A percentile compares a stretch with the other conserved stretches of the same genome.
Conservation (phyloP, 2,888 invertebrate genomes). For the Ophioninae sp. region DNA sequence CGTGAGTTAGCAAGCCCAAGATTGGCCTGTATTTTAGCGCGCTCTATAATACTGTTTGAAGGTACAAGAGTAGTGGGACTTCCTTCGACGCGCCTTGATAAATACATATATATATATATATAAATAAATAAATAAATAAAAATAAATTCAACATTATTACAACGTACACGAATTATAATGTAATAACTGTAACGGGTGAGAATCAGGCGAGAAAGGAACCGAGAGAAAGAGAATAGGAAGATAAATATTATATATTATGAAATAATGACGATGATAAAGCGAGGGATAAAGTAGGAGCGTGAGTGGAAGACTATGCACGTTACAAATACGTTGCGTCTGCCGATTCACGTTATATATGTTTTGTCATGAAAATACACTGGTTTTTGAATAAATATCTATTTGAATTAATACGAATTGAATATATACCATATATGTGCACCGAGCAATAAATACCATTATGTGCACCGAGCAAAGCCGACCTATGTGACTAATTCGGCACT, state of each 20-base stretch:
- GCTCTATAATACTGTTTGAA: background rate
- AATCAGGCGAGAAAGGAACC: conserved; percentile 54
- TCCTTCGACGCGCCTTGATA: background rate
- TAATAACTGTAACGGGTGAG: conserved; percentile 67
- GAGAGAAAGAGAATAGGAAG: conserved; percentile 64
- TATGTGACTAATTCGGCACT: no score
- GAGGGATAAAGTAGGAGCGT: conserved; percentile 67
- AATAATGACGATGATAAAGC: conserved; percentile 55
- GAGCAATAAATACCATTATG: background rate
- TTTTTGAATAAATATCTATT: conserved; percentile 80
- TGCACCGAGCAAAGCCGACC: background rate
- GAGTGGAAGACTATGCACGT: conserved; percentile 70
- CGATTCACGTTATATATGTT: conserved; percentile 75
- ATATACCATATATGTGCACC: background rate
- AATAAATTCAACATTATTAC: conserved; percentile 52
- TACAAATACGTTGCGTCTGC: conserved; percentile 71
- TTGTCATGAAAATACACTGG: conserved; percentile 78
- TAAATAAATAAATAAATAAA: conserved; percentile 35
- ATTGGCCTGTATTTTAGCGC: background rate
- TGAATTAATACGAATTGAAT: conserved; percentile 69
- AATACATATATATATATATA: conserved; percentile 22
- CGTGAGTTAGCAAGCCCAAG: background rate
- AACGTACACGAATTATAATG: conserved; percentile 57
- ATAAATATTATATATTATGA: conserved; percentile 65
- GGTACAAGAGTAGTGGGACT: background rate